Evolutionary conservation across 2,113 vertebrate species (phyloP).

Genomic region (Polypterus bichir): DNA sequence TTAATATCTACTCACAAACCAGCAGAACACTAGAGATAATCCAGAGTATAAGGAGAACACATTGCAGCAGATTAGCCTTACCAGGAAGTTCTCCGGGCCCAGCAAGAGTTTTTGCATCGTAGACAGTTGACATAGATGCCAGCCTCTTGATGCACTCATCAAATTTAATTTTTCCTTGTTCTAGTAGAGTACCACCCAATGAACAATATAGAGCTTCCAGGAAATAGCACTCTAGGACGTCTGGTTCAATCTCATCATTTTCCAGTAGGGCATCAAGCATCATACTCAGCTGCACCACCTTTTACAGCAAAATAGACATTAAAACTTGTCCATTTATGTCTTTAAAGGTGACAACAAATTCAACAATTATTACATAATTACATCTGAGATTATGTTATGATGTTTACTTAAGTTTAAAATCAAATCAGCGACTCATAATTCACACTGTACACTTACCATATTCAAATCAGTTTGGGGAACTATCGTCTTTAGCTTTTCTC

Average conservation of each 20-base stretch:
- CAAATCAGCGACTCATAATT: not conserved
- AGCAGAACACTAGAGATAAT: no score
- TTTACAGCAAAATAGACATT: slow-evolving; percentile 1
- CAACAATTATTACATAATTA: not conserved
- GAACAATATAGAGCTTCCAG: slow-evolving; percentile 85
- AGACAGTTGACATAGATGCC: slow-evolving; percentile 47
- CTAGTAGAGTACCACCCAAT: slow-evolving; percentile 69
- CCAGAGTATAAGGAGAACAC: no score
- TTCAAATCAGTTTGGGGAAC: slow-evolving; percentile 87
- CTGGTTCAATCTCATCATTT: slow-evolving; percentile 31
- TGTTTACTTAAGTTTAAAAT: not conserved
- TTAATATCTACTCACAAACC: no score
- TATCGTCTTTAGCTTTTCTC: slow-evolving; percentile 69
- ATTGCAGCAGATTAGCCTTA: slow-evolving; percentile 25
- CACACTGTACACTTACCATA: slow-evolving; percentile 57
- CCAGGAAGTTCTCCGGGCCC: slow-evolving; percentile 78
- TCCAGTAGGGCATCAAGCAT: slow-evolving; percentile 67
- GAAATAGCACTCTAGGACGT: slow-evolving; percentile 76
- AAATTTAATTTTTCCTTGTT: slow-evolving; percentile 57
- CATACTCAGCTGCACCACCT: slow-evolving; percentile 74
- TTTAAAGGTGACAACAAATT: not conserved
- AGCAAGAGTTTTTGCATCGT: slow-evolving; percentile 47
- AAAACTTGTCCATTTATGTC: not conserved
- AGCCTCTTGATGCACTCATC: slow-evolving; percentile 67
- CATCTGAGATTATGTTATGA: not conserved